Evolutionary conservation across 1,140 invertebrate genomes (phyloP), one percentile per base, ranked within the genome.

Genomic region (Diabrotica virgifera): DNA sequence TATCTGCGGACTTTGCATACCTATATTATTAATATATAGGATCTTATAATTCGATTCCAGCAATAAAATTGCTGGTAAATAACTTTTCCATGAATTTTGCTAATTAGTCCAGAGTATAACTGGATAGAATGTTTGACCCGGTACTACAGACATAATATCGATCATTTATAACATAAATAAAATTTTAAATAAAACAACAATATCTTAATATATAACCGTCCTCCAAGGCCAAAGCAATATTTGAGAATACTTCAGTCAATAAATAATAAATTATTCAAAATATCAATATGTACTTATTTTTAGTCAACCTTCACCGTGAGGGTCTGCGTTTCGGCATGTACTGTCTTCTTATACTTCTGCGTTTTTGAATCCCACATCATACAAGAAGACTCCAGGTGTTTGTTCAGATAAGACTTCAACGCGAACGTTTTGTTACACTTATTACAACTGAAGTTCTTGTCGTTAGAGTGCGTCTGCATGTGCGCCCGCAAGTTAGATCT

Each of bases 391-490:
- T 98, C 96, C 75, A 94, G 86, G 80, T 99, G 96, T 80, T 98
- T 98, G 82, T 96, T 97, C 37, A 98, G 85, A 84, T 99, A 98
- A 59, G 94, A 96, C 81, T 98, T 98, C 68, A 99, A 87, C 5
- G 95, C 95, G 81, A 99, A 99, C 5, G 89, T 89, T 80, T 97
- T 97, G 76, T 91, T 86, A 83, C 96, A 99, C 58, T 89, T 85
- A 65, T 87, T 82, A 77, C 96, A 99, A 72, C 89, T 87, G 83
- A 90, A 96, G 78, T 95, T 93, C 82, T 99, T 99, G 75, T 95
- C 94, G 9, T 90, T 85, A 5, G 95, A 97, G 80, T 99, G 97
- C 0, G 97, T 99, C 80, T 99, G 96, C 96, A 99, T 98, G 85
- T 99, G 97, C 0, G 97, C 97, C 14, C 97, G 84, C n/a, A 99